Conservation (phyloP, 2,888 invertebrate genomes). For the Andrena praecox region DNA sequence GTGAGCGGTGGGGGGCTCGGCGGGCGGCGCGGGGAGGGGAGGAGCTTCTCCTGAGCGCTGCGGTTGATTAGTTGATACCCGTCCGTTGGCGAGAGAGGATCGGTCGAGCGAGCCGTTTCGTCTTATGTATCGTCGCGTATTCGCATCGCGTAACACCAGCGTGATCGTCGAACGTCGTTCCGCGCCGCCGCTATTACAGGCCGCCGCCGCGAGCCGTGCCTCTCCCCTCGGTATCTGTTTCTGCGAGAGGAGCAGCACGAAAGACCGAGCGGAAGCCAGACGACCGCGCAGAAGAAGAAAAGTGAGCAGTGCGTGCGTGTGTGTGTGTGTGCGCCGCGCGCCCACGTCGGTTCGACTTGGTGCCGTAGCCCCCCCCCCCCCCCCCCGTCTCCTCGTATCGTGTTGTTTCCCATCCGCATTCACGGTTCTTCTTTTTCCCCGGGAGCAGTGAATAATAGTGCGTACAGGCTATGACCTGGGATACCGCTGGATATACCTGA, state of each 20-base stretch:
- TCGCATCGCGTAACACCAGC: constrained; percentile 15
- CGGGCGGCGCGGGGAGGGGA: constrained; percentile 74
- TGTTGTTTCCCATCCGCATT: background rate
- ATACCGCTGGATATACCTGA: constrained; percentile 62
- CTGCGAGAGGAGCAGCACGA: constrained; percentile 34
- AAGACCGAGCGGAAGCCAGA: constrained; percentile 7
- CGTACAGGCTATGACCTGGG: constrained; percentile 67
- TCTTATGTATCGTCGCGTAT: constrained; percentile 23
- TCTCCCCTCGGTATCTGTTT: constrained; percentile 8
- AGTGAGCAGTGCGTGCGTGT: constrained; percentile 50
- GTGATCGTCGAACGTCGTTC: constrained; percentile 9
- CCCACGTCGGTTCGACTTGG: constrained; percentile 8
- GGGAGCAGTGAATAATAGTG: constrained; percentile 58
- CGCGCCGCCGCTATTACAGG: background rate
- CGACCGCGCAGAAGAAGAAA: constrained; percentile 35
- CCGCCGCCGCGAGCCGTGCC: background rate
- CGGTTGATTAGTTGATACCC: constrained; percentile 76
- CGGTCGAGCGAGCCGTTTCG: constrained; percentile 27
- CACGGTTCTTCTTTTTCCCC: constrained; percentile 29
- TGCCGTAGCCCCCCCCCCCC: background rate
- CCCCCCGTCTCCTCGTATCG: background rate
- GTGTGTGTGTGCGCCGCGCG: constrained; percentile 9
- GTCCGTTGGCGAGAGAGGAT: constrained; percentile 74
- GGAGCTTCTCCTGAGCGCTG: constrained; percentile 69
- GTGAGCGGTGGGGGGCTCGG: constrained; percentile 57